Percentiles rank a stretch among this genome's conserved stretches.
Conservation (phyloP, 1,140 invertebrate species). For the Lepidurus apus region DNA sequence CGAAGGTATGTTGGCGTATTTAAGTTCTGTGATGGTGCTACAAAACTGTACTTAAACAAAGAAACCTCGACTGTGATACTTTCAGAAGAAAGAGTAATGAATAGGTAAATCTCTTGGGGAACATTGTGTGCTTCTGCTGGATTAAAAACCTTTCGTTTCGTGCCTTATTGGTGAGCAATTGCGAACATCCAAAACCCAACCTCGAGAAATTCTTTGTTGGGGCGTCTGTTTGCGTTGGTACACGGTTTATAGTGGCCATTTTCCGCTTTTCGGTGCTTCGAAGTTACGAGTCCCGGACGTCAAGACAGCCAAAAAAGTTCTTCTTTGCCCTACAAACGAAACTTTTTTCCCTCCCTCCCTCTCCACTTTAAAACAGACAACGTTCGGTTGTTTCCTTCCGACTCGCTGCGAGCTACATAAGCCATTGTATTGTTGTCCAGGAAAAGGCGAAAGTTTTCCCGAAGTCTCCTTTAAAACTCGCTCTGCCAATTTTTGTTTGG, state of each 20-base stretch:
- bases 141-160: not conserved
- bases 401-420: not conserved
- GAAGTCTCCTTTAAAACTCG: not conserved
- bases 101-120: not conserved
- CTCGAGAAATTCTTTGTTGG: not conserved
- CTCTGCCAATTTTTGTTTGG: not conserved
- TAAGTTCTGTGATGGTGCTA: constrained; percentile 6
- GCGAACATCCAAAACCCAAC: not conserved
- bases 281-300: not conserved
- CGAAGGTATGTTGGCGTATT: not conserved
- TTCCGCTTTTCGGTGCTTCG: not conserved
- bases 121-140: not conserved
- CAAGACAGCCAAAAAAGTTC: not conserved
- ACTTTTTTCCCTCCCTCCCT: not conserved
- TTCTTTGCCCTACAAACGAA: constrained; percentile 10
- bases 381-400: constrained; percentile 4
- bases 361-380: not conserved
- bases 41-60: not conserved
- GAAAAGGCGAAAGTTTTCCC: not conserved
- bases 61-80: not conserved
- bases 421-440: not conserved
- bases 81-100: not conserved
- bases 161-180: not conserved
- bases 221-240: not conserved
- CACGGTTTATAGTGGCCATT: not conserved